Base-by-base conservation (phyloP, 2,888 invertebrate species). In the Eristalinus sepulchralis region DNA sequence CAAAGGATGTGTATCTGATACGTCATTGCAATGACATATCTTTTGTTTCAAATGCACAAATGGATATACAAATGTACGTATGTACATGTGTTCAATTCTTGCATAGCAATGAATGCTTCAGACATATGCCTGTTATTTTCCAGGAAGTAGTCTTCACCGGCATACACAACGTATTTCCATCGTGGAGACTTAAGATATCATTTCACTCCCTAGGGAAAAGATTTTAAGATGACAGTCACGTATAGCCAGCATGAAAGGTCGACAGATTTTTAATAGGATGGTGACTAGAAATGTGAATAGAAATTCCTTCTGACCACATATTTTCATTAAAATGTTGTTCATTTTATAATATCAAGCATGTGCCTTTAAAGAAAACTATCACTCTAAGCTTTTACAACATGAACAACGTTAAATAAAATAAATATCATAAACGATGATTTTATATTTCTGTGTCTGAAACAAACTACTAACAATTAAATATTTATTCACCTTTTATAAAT, bases 251-350 rank as follows among this genome's bases (percentile, higher is more conserved):
- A 79, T 83, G 83, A 83, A 83, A 78, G 73, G 83, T 83, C 83
- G 79, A 83, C 83, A 79, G 72, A 79, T 83, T 83, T 79, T 83
- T 83, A 83, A 83, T 83, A 60, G 83, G 64, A 83, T 79, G 68
- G 60, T 73, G 72, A 64, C 68, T 63, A 64, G 64, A 70, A 75
- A 79, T 83, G 64, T 79, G 68, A 79, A 79, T 71, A 47, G 71
- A 71, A 79, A 72, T 67, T 72, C 57, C 24, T 72, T 60, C 59
- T 59, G 11, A 6, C 9, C 24, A 31, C 6, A 77, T 39, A 39
- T 55, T 33, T 47, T 64, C 53, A 31, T 59, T 57, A 68, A 64
- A 66, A 79, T 72, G 57, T 71, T 64, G 64, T 79, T 24, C 33
- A 71, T 72, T 60, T 71, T 71, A 71, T 39, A 70, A 76, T 75